Percentiles rank a stretch among this genome's conserved stretches.
phyloP scores from a whole-genome alignment of 2,113 vertebrate genomes.

The Sitta europaea region DNA sequence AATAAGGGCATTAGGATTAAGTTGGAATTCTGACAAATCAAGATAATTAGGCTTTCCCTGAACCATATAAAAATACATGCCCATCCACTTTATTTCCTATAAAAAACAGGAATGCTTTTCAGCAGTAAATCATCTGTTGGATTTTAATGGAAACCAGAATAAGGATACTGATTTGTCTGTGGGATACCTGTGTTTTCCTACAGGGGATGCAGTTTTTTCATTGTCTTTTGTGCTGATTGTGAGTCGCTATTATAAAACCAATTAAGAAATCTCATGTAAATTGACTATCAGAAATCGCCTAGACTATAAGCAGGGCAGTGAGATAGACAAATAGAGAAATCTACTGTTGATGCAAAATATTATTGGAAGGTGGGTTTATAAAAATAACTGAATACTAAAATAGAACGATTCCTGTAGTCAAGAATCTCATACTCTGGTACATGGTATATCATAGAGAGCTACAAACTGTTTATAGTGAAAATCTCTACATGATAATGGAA shows the following conservation, averaged over 20 bases:
- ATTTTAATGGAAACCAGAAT: neutral
- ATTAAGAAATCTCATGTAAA: neutral
- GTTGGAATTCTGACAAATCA: constrained; percentile 39
- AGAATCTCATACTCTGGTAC: neutral
- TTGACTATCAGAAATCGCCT: neutral
- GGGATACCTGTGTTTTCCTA: neutral
- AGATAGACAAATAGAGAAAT: neutral
- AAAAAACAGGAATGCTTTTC: neutral
- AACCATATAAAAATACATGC: constrained; percentile 70
- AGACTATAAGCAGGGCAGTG: neutral
- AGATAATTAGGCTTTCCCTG: constrained; percentile 58
- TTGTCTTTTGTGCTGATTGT: neutral
- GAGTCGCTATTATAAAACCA: neutral
- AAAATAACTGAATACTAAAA: neutral
- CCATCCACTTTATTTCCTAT: constrained; percentile 79
- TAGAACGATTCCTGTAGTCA: neutral
- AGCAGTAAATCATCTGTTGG: neutral
- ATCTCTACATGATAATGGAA: neutral
- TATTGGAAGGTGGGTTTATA: neutral
- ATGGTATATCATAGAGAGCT: neutral
- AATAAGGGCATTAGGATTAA: neutral
- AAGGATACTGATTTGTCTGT: neutral
- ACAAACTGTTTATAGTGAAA: neutral
- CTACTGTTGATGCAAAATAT: neutral
- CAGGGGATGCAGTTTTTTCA: neutral